phyloP scores from a whole-genome alignment of 2,888 invertebrate species.

The Dinocampus coccinellae region DNA sequence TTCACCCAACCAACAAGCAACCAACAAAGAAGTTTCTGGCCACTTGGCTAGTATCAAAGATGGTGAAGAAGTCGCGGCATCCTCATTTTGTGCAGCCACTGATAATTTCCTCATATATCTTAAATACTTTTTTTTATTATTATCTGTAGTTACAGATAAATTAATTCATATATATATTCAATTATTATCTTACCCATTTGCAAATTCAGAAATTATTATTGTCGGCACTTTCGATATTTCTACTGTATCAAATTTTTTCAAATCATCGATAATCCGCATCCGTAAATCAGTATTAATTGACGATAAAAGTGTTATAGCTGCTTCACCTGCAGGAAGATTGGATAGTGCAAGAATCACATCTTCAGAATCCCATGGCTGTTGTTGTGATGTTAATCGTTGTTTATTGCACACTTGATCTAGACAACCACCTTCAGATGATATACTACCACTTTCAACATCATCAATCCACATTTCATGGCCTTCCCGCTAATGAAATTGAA shows the following conservation, averaged over 20 bases:
- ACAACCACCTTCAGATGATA: constrained; percentile 60
- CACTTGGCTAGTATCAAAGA: constrained; percentile 69
- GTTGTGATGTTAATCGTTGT: constrained; percentile 49
- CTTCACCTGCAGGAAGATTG: constrained; percentile 61
- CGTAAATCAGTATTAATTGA: constrained; percentile 52
- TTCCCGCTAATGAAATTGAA: constrained; percentile 35
- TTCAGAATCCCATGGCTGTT: constrained; percentile 59
- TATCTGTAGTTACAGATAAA: neutral
- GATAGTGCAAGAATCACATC: constrained; percentile 56
- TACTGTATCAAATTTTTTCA: neutral
- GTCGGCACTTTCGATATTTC: neutral
- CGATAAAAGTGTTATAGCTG: constrained; percentile 54
- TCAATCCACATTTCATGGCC: constrained; percentile 59
- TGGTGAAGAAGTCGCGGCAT: constrained; percentile 58
- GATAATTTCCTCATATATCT: constrained; percentile 55
- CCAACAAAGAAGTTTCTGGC: constrained; percentile 73
- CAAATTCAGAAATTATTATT: constrained; percentile 36
- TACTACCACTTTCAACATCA: constrained; percentile 53
- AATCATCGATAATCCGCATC: constrained; percentile 21
- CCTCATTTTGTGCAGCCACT: constrained; percentile 54
- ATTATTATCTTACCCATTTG: constrained; percentile 41
- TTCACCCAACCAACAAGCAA: constrained; percentile 76
- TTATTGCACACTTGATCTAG: constrained; percentile 51
- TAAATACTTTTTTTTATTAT: neutral
- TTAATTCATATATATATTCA: neutral